phyloP scores from a whole-genome alignment of 2,797 vertebrate species.

The Pangasius krempfi region DNA sequence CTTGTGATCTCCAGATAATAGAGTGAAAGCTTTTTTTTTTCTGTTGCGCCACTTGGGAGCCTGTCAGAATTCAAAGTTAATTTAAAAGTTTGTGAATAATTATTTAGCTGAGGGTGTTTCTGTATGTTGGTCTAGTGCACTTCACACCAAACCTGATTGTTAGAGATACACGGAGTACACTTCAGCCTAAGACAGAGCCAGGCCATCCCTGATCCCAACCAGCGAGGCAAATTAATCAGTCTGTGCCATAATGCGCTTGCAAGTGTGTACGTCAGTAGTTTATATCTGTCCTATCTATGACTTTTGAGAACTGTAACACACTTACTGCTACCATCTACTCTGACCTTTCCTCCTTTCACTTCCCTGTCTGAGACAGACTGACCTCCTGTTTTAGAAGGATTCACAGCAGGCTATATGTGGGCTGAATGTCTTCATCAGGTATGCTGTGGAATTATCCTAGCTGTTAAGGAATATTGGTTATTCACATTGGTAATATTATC shows the following conservation, averaged over 20 bases:
- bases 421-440: background rate
- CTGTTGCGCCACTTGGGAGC: too few species aligned
- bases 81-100: background rate
- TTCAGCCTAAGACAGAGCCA: background rate
- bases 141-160: background rate
- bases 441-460: background rate
- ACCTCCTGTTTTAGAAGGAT: slow-evolving; percentile 25
- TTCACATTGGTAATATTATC: background rate
- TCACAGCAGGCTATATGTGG: background rate
- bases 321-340: background rate
- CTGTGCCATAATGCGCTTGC: slow-evolving; percentile 27
- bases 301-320: background rate
- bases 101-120: background rate
- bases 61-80: background rate
- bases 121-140: background rate
- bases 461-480: background rate
- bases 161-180: too few species aligned
- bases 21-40: background rate
- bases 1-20: background rate
- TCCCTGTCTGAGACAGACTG: slow-evolving; percentile 22
- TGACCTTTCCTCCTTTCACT: slow-evolving; percentile 40
- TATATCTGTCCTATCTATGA: slow-evolving; percentile 1
- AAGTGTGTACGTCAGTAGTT: slow-evolving; percentile 12
- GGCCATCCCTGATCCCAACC: background rate
- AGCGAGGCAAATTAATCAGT: slow-evolving; percentile 21